Percentiles rank a stretch among this genome's conserved stretches.
Conservation (phyloP, 2,888 invertebrate species). For the Eupeodes luniger region DNA sequence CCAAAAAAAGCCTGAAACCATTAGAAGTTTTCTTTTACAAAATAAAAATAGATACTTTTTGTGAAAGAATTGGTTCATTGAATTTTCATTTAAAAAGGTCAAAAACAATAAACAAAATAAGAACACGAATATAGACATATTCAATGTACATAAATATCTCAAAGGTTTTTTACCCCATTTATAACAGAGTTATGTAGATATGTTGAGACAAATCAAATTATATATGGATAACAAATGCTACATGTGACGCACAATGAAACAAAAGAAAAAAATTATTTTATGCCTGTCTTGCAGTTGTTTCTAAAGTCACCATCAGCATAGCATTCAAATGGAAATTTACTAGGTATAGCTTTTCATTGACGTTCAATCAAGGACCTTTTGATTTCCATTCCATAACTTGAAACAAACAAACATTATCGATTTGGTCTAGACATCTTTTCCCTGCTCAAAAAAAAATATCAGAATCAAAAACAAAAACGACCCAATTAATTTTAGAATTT, state of each 20-base stretch:
- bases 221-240: background rate
- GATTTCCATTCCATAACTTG: background rate
- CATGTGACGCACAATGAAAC: background rate
- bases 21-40: background rate
- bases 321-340: background rate
- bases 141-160: background rate
- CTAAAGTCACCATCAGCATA: background rate
- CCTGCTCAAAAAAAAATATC: background rate
- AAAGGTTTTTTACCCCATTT: background rate
- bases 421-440: background rate
- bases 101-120: constrained; percentile 5
- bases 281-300: background rate
- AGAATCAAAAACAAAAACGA: background rate
- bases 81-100: constrained; percentile 2
- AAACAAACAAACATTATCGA: background rate
- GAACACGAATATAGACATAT: background rate
- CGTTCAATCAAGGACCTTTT: background rate
- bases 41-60: background rate
- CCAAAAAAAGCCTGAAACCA: too few relatives aligned
- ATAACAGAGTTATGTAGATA: background rate
- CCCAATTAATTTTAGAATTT: background rate
- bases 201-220: background rate
- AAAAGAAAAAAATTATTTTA: background rate
- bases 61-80: background rate
- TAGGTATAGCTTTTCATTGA: background rate